Percentiles rank a stretch among this genome's conserved stretches.
phyloP scores from a whole-genome alignment of 64 coral and sea anemone species.

The Acropora yongei region DNA sequence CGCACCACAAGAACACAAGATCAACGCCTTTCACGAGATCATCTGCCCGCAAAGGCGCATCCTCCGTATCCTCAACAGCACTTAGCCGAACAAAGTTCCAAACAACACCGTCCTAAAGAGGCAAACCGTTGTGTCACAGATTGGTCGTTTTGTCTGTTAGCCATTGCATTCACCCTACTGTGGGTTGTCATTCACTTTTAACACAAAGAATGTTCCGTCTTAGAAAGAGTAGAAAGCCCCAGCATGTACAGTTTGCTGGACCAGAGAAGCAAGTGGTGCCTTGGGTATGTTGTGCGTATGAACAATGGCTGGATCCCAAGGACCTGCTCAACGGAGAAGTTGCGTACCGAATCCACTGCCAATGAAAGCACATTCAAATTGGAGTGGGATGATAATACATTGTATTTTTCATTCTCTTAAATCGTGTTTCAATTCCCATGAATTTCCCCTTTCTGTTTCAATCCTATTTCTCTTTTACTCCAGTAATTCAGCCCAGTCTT shows the following conservation, averaged over 20 bases:
- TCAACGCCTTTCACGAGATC: neutral
- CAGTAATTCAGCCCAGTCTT: no score
- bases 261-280: conserved; percentile 1
- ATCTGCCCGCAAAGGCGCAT: neutral
- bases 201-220: no score
- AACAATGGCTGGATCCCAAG: conserved; percentile 13
- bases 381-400: no score
- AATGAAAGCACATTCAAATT: no score
- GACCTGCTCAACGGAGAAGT: conserved; percentile 18
- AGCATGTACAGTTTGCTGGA: conserved; percentile 1
- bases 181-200: no score
- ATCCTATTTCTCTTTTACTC: no score
- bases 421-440: no score
- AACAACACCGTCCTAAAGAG: neutral
- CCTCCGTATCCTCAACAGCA: conserved; percentile 8
- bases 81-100: conserved; percentile 29
- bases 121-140: no score
- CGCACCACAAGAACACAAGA: neutral
- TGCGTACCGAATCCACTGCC: neutral
- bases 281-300: neutral
- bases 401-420: no score
- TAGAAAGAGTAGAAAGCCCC: neutral
- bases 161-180: no score
- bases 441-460: no score
- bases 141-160: no score